These are phyloP conservation scores for Manis crassicaudata DNA, from an alignment of 2,797 vertebrate species.

Conservation along the genomic window DNA sequence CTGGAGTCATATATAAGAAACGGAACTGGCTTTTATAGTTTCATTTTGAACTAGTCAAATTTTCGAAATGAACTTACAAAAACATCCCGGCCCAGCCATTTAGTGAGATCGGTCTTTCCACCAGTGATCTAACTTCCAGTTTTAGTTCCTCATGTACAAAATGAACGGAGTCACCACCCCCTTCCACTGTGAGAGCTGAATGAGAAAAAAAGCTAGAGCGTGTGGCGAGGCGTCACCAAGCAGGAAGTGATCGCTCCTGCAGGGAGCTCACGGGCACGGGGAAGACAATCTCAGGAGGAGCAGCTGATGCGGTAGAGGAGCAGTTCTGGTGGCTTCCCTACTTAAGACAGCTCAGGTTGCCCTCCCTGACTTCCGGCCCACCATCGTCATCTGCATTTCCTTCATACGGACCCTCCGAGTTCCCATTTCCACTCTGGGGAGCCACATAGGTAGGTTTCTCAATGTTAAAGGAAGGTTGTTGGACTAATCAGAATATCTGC, in stretches of 20 bases:
- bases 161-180: not conserved
- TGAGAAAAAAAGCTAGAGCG: not conserved
- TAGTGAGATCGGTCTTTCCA: not conserved
- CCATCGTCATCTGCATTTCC: not conserved
- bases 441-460: not conserved
- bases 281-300: not conserved
- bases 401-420: not conserved
- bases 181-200: not conserved
- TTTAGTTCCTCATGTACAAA: constrained; percentile 29
- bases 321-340: not conserved
- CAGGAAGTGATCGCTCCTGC: not conserved
- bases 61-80: not conserved
- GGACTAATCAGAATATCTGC: not conserved
- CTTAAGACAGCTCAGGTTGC: not conserved
- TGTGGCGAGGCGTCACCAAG: not conserved
- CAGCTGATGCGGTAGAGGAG: not conserved
- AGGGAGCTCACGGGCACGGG: not conserved
- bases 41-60: not conserved
- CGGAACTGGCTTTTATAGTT: no score
- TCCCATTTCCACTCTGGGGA: not conserved
- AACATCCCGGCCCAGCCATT: not conserved
- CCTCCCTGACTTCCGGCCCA: not conserved
- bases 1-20: not conserved
- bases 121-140: not conserved
- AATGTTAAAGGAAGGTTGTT: not conserved